phyloP scores from a whole-genome alignment of 2,888 invertebrate species.

The Ypsolopha scabrella region DNA sequence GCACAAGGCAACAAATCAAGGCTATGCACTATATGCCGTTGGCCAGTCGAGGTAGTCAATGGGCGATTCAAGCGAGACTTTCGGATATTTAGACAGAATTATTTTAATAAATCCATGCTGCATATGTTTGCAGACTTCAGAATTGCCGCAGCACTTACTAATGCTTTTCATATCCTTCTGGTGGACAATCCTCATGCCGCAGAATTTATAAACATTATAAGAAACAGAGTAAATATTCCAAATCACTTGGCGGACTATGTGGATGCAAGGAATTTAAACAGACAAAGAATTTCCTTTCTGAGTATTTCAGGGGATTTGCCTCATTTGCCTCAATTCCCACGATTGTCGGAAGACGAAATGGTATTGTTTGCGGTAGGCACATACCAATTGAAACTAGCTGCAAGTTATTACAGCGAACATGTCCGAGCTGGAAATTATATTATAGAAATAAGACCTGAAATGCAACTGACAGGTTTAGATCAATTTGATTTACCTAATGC shows the following conservation, averaged over 20 bases:
- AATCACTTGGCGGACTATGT: conserved; percentile 8
- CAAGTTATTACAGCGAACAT: conserved; percentile 6
- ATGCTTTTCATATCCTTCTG: conserved; percentile 6
- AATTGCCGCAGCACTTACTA: conserved; percentile 9
- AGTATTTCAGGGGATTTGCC: conserved; percentile 2
- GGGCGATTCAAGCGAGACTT: background rate
- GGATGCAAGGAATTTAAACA: conserved; percentile 4
- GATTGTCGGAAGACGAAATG: conserved; percentile 5
- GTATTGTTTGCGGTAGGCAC: conserved; percentile 4
- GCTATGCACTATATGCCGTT: conserved; percentile 1
- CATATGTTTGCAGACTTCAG: conserved; percentile 7
- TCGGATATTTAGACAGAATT: conserved; percentile 5
- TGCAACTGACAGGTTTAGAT: background rate
- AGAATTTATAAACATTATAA: conserved; percentile 8
- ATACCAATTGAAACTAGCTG: conserved; percentile 7
- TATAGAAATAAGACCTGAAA: conserved; percentile 5
- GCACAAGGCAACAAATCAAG: conserved; percentile 2
- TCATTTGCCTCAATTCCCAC: conserved; percentile 1
- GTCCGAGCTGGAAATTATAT: conserved; percentile 4
- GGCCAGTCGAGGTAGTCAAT: conserved; percentile 1
- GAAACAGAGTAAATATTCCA: conserved; percentile 4
- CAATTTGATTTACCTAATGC: background rate
- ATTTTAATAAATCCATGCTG: background rate
- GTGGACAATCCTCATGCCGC: conserved; percentile 6
- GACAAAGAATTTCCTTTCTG: conserved; percentile 6